These are phyloP conservation scores for Trypoxylon attenuatum DNA, from an alignment of 2,888 invertebrate genomes.

Conservation along the genomic window DNA sequence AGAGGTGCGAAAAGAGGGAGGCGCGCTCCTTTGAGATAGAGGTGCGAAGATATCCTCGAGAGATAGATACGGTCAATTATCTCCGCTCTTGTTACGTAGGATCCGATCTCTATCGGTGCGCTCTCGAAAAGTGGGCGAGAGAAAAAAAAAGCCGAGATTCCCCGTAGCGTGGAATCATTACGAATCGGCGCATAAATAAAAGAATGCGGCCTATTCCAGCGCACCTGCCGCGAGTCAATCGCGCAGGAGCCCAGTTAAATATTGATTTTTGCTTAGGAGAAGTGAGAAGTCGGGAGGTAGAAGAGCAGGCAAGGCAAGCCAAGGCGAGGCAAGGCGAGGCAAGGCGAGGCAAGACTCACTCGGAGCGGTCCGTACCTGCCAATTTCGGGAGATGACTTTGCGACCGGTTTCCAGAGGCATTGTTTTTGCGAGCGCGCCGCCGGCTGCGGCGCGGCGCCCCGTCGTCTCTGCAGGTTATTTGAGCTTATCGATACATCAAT, in stretches of 20 bases:
- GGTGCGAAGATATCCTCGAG: conserved; percentile 21
- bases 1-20: conserved; percentile 31
- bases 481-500: conserved; percentile 49
- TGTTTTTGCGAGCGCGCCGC: conserved; percentile 39
- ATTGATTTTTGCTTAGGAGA: conserved; percentile 51
- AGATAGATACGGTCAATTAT: conserved; percentile 46
- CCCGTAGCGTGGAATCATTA: conserved; percentile 40
- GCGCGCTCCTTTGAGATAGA: conserved; percentile 13
- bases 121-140: conserved; percentile 9
- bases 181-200: conserved; percentile 26
- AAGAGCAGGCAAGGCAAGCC: not conserved
- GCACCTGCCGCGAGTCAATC: conserved; percentile 59
- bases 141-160: conserved; percentile 27
- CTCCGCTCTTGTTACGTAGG: conserved; percentile 40
- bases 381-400: conserved; percentile 59
- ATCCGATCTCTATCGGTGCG: conserved; percentile 43
- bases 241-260: conserved; percentile 50
- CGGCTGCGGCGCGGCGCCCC: conserved; percentile 28
- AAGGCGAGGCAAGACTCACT: not conserved
- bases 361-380: conserved; percentile 52
- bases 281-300: conserved; percentile 1
- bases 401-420: conserved; percentile 37
- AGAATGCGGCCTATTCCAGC: conserved; percentile 56
- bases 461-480: conserved; percentile 38
- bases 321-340: too few species aligned